A percentile compares a stretch with the other conserved stretches of the same genome.
Evolutionary conservation across 2,113 vertebrate genomes (phyloP).

Genomic region (Marmota monax): DNA sequence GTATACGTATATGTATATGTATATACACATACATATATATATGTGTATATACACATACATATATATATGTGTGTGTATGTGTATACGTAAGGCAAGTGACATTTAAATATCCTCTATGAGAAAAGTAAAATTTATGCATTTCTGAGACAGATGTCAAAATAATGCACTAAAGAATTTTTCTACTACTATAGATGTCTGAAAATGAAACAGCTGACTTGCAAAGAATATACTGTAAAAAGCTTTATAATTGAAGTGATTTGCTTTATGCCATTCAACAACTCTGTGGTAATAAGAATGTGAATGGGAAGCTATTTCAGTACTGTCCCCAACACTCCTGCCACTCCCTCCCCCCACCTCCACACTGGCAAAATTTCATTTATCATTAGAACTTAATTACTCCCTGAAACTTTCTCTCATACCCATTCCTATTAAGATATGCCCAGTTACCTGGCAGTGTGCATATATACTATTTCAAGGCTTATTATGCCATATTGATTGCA

Average conservation of each 20-base stretch:
- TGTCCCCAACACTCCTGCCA: neutral
- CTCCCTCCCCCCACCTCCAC: neutral
- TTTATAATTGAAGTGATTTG: neutral
- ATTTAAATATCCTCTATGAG: neutral
- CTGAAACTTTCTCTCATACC: neutral
- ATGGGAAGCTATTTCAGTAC: neutral
- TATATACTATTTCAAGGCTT: neutral
- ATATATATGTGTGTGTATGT: neutral
- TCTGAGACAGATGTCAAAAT: neutral
- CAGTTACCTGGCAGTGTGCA: neutral
- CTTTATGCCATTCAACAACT: neutral
- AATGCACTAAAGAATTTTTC: constrained; percentile 7
- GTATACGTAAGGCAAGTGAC: neutral
- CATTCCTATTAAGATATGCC: neutral
- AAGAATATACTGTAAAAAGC: neutral
- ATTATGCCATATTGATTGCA: neutral
- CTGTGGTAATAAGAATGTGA: neutral
- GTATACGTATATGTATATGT: neutral
- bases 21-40: too few relatives aligned
- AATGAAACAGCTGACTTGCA: neutral
- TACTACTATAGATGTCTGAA: neutral
- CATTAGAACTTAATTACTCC: neutral
- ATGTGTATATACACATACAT: too few relatives aligned
- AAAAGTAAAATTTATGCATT: constrained; percentile 5
- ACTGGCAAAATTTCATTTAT: neutral